A percentile compares a stretch with the other conserved stretches of the same genome.
These are phyloP conservation scores for Lithosia quadra DNA, from an alignment of 2,888 invertebrate species.

Conservation along the genomic window DNA sequence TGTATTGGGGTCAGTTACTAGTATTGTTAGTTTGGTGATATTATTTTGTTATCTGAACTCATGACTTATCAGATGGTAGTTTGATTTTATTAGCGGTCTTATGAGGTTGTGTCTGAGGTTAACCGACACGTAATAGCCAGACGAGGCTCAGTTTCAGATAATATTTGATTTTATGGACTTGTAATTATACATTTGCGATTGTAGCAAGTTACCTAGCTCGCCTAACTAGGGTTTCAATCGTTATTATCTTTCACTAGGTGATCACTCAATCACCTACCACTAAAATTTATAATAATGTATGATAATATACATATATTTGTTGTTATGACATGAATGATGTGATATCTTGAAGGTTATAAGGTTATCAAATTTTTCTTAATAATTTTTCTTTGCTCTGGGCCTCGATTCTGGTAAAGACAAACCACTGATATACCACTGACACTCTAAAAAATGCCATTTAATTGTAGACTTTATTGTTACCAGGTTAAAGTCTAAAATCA, in stretches of 20 bases:
- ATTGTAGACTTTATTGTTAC: no score
- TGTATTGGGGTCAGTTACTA: background rate
- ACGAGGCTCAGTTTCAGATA: slow-evolving; percentile 4
- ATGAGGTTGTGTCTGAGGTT: background rate
- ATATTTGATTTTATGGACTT: background rate
- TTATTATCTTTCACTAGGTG: background rate
- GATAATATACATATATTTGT: no score
- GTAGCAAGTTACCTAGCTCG: background rate
- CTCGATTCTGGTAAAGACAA: no score
- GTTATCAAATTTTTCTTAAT: no score
- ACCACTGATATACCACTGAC: no score
- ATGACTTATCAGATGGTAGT: background rate
- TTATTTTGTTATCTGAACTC: background rate
- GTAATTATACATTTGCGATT: background rate
- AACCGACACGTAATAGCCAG: background rate
- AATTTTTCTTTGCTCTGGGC: no score
- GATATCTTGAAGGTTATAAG: no score
- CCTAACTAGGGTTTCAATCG: background rate
- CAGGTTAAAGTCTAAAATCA: no score
- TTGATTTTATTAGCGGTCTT: background rate
- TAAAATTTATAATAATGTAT: no score
- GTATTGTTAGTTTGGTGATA: background rate
- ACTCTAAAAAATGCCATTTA: no score
- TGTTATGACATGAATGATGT: no score
- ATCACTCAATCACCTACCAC: no score